These are phyloP conservation scores for Drosophila mayri DNA, from an alignment of 1,140 invertebrate species.

Conservation along the genomic window DNA sequence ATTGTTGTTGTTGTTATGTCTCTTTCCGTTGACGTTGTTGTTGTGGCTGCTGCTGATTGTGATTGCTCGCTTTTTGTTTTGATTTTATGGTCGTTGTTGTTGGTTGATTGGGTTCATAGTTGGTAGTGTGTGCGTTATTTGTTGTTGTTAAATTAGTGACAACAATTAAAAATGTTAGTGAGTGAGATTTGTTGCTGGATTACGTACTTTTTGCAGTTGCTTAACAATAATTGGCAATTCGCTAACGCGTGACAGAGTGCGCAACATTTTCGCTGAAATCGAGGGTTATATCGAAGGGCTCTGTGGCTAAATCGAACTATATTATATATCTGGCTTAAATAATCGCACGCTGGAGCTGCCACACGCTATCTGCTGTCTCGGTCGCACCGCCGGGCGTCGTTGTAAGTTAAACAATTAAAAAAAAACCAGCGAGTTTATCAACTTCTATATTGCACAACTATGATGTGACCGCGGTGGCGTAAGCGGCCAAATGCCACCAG, in stretches of 20 bases:
- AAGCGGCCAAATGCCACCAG: background rate
- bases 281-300: constrained; percentile 8
- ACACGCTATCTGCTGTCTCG: constrained; percentile 26
- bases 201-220: constrained; percentile 85
- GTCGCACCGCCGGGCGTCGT: constrained; percentile 48
- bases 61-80: constrained; percentile 28
- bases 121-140: constrained; percentile 13
- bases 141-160: constrained; percentile 30
- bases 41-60: constrained; percentile 29
- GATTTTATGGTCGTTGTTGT: constrained; percentile 17
- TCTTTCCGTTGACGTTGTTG: constrained; percentile 29
- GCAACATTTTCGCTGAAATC: constrained; percentile 71
- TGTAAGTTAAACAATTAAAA: constrained; percentile 50
- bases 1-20: constrained; percentile 35
- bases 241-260: constrained; percentile 76
- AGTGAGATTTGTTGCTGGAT: constrained; percentile 14
- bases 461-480: background rate
- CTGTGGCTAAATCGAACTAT: constrained; percentile 28
- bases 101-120: constrained; percentile 4
- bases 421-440: constrained; percentile 43
- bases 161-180: constrained; percentile 58
- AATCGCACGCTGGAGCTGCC: constrained; percentile 18
- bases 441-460: constrained; percentile 44
- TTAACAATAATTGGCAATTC: constrained; percentile 79
- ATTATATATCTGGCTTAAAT: background rate